These are phyloP conservation scores for Melanaphis sacchari DNA, from an alignment of 1,140 invertebrate species.

Conservation along the genomic window DNA sequence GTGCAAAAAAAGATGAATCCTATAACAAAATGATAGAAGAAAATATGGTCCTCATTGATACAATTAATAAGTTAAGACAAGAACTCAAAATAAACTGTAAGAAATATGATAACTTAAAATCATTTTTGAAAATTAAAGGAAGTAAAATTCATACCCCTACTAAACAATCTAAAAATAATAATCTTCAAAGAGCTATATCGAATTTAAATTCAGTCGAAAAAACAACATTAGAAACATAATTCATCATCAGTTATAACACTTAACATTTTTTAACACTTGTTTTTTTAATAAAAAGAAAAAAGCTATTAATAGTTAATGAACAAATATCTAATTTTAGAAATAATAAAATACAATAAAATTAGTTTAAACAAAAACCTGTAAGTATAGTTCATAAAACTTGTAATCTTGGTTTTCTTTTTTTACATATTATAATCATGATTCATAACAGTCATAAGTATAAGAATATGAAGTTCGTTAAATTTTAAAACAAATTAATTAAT, in stretches of 20 bases:
- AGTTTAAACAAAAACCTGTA: background rate
- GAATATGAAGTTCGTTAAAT: background rate
- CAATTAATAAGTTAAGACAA: constrained; percentile 18
- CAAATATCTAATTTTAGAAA: background rate
- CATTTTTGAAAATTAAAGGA: background rate
- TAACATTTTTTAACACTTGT: background rate
- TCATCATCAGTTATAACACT: background rate
- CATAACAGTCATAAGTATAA: too few relatives aligned
- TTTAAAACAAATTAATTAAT: background rate
- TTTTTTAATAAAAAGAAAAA: background rate
- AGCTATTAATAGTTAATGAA: background rate
- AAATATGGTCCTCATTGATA: background rate
- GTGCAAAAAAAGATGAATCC: background rate
- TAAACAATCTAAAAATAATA: background rate
- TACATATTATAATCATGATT: background rate
- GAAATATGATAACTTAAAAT: background rate
- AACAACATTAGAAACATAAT: background rate
- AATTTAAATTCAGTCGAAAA: background rate
- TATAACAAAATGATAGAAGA: constrained; percentile 3
- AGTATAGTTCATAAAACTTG: background rate
- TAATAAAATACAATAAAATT: background rate
- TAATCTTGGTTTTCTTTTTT: background rate
- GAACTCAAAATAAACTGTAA: background rate
- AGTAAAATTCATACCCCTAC: background rate
- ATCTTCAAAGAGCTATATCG: background rate